Conservation (phyloP, 2,113 vertebrate genomes). For the Myxocyprinus asiaticus region DNA sequence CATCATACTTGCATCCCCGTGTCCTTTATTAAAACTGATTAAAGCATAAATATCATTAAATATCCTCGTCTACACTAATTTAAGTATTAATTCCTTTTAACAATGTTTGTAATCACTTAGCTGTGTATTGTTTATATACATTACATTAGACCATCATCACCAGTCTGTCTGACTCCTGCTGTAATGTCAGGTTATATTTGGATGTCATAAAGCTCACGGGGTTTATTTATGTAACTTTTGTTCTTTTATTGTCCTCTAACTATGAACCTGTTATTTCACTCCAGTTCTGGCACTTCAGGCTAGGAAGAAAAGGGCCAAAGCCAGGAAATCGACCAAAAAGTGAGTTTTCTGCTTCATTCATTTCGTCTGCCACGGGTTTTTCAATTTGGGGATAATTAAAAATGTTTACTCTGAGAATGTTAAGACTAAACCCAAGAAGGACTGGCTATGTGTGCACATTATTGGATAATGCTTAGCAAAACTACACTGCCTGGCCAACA, state of each 20-base stretch:
- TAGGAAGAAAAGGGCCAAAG: constrained; percentile 92
- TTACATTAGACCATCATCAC: constrained; percentile 15
- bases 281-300: constrained; percentile 94
- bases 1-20: neutral
- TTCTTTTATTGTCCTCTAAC: constrained; percentile 15
- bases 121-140: constrained; percentile 28
- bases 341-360: constrained; percentile 68
- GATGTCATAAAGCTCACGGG: neutral
- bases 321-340: constrained; percentile 94
- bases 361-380: neutral
- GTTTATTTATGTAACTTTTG: neutral
- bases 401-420: neutral
- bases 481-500: neutral
- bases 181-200: constrained; percentile 3
- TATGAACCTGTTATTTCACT: constrained; percentile 28
- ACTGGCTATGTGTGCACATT: neutral
- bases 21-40: neutral
- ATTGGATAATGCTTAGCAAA: neutral
- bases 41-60: neutral
- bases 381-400: neutral
- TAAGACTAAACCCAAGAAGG: neutral
- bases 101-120: constrained; percentile 1
- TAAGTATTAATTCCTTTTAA: neutral
- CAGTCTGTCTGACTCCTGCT: constrained; percentile 6
- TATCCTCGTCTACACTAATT: neutral